Evolutionary conservation across 2,888 invertebrate species (phyloP), one percentile per base, ranked within the genome.

Genomic region (Eudasyphora cyanicolor): DNA sequence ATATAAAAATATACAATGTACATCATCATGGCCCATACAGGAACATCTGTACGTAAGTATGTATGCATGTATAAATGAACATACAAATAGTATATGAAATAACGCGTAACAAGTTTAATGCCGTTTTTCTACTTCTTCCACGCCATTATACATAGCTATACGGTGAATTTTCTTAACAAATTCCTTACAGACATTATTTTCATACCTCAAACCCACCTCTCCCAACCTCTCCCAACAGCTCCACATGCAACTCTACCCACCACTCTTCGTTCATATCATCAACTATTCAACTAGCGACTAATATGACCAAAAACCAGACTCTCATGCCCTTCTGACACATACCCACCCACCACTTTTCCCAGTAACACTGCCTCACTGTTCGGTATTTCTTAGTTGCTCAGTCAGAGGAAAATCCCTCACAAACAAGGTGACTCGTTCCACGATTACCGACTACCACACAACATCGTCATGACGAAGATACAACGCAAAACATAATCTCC

Each of bases 31-130:
- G 5, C 2, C 3, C n/a, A 45, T 45, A 45, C 3, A 45, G 45
- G n/a, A 45, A 45, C n/a, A 8, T 12, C 7, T 45, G 14, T 45
- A 14, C 10, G n/a, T n/a, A n/a, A n/a, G n/a, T n/a, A 57, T 27
- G 49, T 69, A 29, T 49, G 57, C 21, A 45, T n/a, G 45, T n/a
- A 14, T 38, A 45, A 57, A 45, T n/a, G 10, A 21, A 49, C 49
- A n/a, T 17, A 45, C 24, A n/a, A 62, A 27, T n/a, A 49, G 27
- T 14, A 69, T 6, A 42, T 6, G 60, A 57, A 71, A 64, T 42
- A 69, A 79, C 45, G 79, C 67, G 79, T 79, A 79, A 79, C 79
- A 79, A 79, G 79, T 79, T 79, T 79, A 57, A 73, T 57, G 54
- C 67, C 57, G 64, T 78, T 78, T 51, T 62, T 69, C 57, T n/a